Base-by-base conservation (phyloP, 2,888 invertebrate species). In the Linhomoeus sp. region DNA sequence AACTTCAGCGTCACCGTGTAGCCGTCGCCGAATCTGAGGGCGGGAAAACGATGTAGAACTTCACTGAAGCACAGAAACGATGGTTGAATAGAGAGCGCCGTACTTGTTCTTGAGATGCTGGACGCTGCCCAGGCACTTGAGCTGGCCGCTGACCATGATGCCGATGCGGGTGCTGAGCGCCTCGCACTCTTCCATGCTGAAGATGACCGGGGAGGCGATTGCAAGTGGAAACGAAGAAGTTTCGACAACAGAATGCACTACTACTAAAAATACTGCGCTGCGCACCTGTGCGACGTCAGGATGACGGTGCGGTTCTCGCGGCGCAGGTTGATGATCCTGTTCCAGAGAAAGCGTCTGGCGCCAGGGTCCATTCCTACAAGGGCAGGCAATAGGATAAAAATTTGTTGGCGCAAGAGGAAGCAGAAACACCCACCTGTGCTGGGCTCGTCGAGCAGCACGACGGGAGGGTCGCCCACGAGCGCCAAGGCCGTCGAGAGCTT, bases 401-500 rank as follows among this genome's bases (percentile, higher is more conserved):
- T n/a, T n/a, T n/a, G n/a, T n/a, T n/a, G n/a, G n/a, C n/a, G n/a
- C n/a, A n/a, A n/a, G n/a, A n/a, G n/a, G n/a, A n/a, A n/a, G n/a
- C n/a, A n/a, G n/a, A n/a, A n/a, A 29, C 29, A 29, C 29, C 12
- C 7, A 29, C 29, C 61, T 22, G 60, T 56, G 12, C 54, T 53
- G 7, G 59, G 59, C 43, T 59, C 58, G 45, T 56, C 56, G 66
- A 82, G 67, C 51, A 81, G 72, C 50, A 83, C 75, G 1, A 80
- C 71, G 24, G 73, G 71, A 20, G 79, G 75, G 51, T 78, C 71
- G 29, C 77, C 77, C 66, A 79, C 75, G 49, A 83, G 73, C 2
- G 83, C 80, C 52, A 83, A 72, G 35, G 82, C 82, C 15, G 80
- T 76, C 52, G 80, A 80, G 33, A 84, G 72, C 65, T 83, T 83